Evolutionary conservation across 1,140 invertebrate species (phyloP), one percentile per base, ranked within the genome.

Genomic region (Argopecten irradians): DNA sequence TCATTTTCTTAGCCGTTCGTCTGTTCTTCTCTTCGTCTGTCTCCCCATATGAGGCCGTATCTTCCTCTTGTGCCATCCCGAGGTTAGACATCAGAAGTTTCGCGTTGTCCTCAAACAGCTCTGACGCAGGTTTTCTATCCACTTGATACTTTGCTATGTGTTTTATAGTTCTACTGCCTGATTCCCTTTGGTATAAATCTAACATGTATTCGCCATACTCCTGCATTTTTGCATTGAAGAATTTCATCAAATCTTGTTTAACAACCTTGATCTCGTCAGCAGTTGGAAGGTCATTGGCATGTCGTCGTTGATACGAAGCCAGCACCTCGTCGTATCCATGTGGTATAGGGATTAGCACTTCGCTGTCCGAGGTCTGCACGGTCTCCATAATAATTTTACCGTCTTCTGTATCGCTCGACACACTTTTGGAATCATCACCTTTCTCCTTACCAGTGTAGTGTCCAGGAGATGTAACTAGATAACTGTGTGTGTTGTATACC

Each of bases 141-240:
- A 94, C 90, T 83, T 94, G 94, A 83, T 94, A 94, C 86, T 93
- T 92, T 28, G 94, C 93, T n/a, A 94, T 91, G 19, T 92, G 91
- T 82, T 46, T 87, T 11, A 90, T 32, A 33, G 90, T 55, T 7
- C 88, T 90, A 36, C 91, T 92, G 33, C 90, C 91, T 28, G 55
- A 71, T 36, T 92, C 91, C 82, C 90, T 89, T 35, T 92, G 91
- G 83, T 93, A 95, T 14, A 95, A 86, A 89, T 94, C 93, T 87
- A 95, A 87, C 89, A 94, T 92, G 34, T 88, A 88, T 33, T 88
- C 87, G 83, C 87, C 87, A 34, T 84, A 88, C 13, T 88, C 87
- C 13, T n/a, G n/a, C 34, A 88, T 34, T 34, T 88, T 84, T 22
- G 87, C 46, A 33, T 46, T 83, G 19, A 88, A 85, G 19, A 88